A percentile compares a stretch with the other conserved stretches of the same genome.
phyloP scores from a whole-genome alignment of 1,140 invertebrate species.

The Ceratitis capitata region DNA sequence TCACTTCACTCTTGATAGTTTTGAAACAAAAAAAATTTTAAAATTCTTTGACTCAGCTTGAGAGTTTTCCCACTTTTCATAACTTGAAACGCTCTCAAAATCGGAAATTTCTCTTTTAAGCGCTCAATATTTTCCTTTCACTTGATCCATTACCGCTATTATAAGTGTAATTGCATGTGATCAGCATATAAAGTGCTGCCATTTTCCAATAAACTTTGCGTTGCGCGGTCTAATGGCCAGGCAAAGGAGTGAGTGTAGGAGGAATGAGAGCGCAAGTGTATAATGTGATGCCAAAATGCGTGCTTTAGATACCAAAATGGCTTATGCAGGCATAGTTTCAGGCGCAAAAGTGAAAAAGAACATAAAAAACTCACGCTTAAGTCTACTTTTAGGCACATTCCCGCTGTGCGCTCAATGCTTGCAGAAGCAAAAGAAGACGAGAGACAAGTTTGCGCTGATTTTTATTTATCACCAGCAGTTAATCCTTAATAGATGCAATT shows the following conservation, averaged over 20 bases:
- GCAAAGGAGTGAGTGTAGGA: not conserved
- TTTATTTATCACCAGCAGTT: constrained; percentile 35
- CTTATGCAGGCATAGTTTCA: not conserved
- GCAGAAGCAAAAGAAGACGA: not conserved
- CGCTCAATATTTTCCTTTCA: too few species aligned
- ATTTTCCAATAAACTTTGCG: constrained; percentile 7
- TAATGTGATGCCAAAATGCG: too few species aligned
- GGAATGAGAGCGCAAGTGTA: not conserved
- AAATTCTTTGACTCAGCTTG: too few species aligned
- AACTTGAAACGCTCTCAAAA: too few species aligned
- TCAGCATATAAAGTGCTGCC: not conserved
- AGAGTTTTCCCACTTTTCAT: too few species aligned
- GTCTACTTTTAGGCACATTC: not conserved
- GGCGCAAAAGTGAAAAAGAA: not conserved
- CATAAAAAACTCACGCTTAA: not conserved
- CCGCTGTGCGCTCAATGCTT: not conserved
- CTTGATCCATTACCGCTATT: not conserved
- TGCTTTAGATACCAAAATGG: not conserved
- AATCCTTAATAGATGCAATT: constrained; percentile 1
- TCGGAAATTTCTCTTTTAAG: too few species aligned
- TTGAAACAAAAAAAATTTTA: too few species aligned
- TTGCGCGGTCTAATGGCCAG: not conserved
- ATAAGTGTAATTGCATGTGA: not conserved
- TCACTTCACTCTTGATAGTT: too few species aligned
- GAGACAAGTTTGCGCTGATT: constrained; percentile 10